A percentile compares a stretch with the other conserved stretches of the same genome.
Evolutionary conservation across 2,888 invertebrate species (phyloP).

Genomic region (Hydriomena furcata): DNA sequence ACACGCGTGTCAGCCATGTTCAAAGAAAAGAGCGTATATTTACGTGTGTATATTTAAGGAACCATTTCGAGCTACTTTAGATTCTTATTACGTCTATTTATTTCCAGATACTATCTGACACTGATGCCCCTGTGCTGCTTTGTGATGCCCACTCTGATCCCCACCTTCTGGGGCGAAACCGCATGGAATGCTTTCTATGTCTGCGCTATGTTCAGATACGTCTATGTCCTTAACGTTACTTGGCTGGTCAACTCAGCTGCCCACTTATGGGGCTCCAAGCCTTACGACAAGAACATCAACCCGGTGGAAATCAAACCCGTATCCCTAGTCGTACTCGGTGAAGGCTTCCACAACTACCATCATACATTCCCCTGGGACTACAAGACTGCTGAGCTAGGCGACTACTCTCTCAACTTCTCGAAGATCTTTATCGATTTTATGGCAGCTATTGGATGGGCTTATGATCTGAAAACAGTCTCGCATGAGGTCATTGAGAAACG

Average conservation of each 20-base stretch:
- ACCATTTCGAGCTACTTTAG: too few relatives aligned
- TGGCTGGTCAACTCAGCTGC: conserved; percentile 96
- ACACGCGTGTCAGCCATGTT: too few relatives aligned
- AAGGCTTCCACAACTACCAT: conserved; percentile 95
- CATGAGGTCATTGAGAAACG: conserved; percentile 87
- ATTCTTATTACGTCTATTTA: too few relatives aligned
- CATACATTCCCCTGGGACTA: conserved; percentile 94
- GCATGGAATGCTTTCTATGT: conserved; percentile 86
- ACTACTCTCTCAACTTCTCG: conserved; percentile 87
- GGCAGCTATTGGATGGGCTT: conserved; percentile 92
- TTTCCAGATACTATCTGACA: conserved; percentile 87
- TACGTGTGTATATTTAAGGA: too few relatives aligned
- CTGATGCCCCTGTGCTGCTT: conserved; percentile 90
- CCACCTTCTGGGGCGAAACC: conserved; percentile 91
- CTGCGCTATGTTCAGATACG: conserved; percentile 89
- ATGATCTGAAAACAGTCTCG: conserved; percentile 92
- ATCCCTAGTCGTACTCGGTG: conserved; percentile 86
- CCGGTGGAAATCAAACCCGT: conserved; percentile 88
- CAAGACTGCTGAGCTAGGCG: conserved; percentile 90
- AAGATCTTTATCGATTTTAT: conserved; percentile 91
- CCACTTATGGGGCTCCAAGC: conserved; percentile 89
- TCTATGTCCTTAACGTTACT: conserved; percentile 90
- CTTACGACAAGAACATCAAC: conserved; percentile 89
- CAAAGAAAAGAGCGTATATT: too few relatives aligned
- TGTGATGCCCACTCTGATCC: conserved; percentile 88